Evolutionary conservation across 2,113 vertebrate species (phyloP), one percentile per base, ranked within the genome.

Genomic region (Cebus imitator): DNA sequence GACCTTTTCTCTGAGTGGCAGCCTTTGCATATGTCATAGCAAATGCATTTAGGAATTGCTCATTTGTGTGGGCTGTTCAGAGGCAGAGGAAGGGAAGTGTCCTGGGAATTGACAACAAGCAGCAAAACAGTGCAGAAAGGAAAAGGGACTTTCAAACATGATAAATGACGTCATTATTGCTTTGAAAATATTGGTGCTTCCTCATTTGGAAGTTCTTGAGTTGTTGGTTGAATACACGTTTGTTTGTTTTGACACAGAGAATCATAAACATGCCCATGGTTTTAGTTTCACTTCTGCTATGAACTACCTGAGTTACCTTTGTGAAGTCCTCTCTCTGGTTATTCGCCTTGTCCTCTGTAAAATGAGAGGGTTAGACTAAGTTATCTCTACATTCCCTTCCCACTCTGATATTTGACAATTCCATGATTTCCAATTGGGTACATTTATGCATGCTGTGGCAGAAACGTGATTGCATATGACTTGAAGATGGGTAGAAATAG

Each of bases 31-130:
- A 96, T 78, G 20, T 96, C 85, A 92, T 86, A 90, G 97, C 32
- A 89, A 97, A 95, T 91, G 79, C 78, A 8, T 95, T 95, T 94
- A 95, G 55, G 73, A 95, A 94, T 97, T 98, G 86, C 30, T 96
- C 95, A 94, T 95, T 96, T 43, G 10, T 89, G 85, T 78, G 58
- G 58, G 58, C 66, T 94, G 32, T 94, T 97, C 66, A 93, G 82
- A 97, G 43, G 52, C 95, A 79, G 25, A 58, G 30, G 40, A 93
- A 95, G 27, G 57, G 32, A 97, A 81, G 32, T 52, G 58, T 96
- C 58, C 16, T 97, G 89, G 91, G 89, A 98, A 92, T 95, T 87
- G 89, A 90, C 80, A 79, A 79, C 30, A 96, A 93, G 73, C 32
- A 92, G 80, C 58, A 95, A 96, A 96, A 32, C 91, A 94, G 52